These are phyloP conservation scores for Cacoxenus indagator DNA, from an alignment of 2,888 invertebrate genomes.

Conservation along the genomic window DNA sequence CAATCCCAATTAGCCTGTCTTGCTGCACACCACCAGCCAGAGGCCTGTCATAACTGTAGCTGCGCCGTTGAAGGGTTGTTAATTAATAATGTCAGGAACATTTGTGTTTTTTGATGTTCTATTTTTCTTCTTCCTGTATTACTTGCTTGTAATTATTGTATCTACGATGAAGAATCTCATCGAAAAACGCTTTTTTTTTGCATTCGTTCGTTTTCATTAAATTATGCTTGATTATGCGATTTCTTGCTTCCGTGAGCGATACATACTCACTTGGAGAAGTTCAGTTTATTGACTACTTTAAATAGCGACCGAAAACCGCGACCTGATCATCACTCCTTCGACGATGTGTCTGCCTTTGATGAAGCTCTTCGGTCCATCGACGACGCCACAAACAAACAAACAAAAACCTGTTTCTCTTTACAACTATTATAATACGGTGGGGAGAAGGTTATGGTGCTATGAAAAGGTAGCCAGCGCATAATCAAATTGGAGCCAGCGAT, in stretches of 20 bases:
- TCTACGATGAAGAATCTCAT: neutral
- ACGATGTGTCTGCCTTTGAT: neutral
- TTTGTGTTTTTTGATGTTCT: neutral
- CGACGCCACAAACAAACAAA: conserved; percentile 26
- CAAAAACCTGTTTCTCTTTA: neutral
- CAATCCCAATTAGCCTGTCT: neutral
- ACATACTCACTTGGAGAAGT: conserved; percentile 56
- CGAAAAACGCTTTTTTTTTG: neutral
- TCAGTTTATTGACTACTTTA: conserved; percentile 59
- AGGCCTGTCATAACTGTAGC: neutral
- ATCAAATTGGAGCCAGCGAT: conserved; percentile 27
- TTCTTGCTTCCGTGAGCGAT: conserved; percentile 17
- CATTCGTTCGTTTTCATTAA: conserved; percentile 38
- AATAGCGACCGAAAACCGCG: conserved; percentile 46
- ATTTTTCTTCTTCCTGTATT: neutral
- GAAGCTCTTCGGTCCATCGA: neutral
- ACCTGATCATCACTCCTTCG: neutral
- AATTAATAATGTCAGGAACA: neutral
- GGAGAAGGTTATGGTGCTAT: neutral
- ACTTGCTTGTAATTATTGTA: neutral
- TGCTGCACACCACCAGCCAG: neutral
- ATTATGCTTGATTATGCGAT: conserved; percentile 54
- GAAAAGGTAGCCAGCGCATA: conserved; percentile 25
- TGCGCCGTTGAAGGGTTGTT: neutral
- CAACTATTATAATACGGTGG: neutral